These are phyloP conservation scores for Cotesia glomerata DNA, from an alignment of 1,140 invertebrate genomes.

Conservation along the genomic window DNA sequence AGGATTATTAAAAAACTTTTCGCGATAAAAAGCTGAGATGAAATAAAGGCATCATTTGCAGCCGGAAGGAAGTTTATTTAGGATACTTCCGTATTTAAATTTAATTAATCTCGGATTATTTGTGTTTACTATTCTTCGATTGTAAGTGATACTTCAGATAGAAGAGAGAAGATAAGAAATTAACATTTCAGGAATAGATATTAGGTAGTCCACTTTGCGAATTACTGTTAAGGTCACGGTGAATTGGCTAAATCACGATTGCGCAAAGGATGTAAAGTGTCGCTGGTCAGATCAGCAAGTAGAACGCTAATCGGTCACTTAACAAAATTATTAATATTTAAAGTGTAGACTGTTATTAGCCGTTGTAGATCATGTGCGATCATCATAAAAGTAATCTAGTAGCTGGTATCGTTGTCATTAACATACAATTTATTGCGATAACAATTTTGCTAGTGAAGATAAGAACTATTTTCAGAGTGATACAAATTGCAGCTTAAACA, in stretches of 20 bases:
- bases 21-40: constrained; percentile 9
- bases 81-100: background rate
- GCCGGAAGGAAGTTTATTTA: background rate
- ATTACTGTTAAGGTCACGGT: constrained; percentile 1
- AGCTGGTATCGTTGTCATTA: too few species aligned
- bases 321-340: too few species aligned
- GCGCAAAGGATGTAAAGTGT: background rate
- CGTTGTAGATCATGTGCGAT: too few species aligned
- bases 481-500: too few species aligned
- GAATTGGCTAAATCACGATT: constrained; percentile 13
- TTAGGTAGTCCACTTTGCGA: background rate
- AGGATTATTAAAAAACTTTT: background rate
- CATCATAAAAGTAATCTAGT: too few species aligned
- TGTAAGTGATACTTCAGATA: too few species aligned
- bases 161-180: too few species aligned
- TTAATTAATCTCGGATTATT: background rate
- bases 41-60: background rate
- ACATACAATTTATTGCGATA: too few species aligned
- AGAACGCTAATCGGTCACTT: background rate
- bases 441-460: too few species aligned
- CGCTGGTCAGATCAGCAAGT: background rate
- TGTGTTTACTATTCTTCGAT: background rate
- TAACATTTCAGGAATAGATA: background rate
- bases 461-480: too few species aligned
- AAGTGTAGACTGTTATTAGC: too few species aligned